Conservation (phyloP, 1,140 invertebrate species). For the Armadillidium nasatum region DNA sequence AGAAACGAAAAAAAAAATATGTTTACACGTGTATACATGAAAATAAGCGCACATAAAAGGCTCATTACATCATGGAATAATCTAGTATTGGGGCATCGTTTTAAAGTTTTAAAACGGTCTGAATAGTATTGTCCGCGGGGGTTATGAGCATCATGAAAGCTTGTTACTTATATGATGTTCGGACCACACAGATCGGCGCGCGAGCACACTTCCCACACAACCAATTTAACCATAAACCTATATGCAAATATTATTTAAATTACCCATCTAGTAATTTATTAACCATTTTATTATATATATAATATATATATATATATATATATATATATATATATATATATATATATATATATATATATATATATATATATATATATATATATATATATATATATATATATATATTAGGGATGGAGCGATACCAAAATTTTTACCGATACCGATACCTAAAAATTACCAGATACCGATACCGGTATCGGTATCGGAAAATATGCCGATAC, state of each 20-base stretch:
- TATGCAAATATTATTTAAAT: not conserved
- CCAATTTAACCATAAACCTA: not conserved
- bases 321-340: not conserved
- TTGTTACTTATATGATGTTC: not conserved
- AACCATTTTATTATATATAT: not conserved
- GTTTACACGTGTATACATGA: no score
- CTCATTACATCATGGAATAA: no score
- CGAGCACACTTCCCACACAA: not conserved
- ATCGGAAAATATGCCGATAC: no score
- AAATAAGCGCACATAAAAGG: no score
- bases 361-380: no score
- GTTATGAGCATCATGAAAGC: not conserved
- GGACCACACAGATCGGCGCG: constrained; percentile 2
- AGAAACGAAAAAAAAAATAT: constrained; percentile 9
- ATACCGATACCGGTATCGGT: no score
- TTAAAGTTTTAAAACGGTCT: not conserved
- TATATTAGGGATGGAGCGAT: no score
- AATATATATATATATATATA: not conserved
- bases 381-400: no score
- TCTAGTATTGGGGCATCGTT: not conserved
- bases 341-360: no score
- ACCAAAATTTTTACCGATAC: no score
- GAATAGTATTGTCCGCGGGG: constrained; percentile 11
- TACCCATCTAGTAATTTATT: not conserved
- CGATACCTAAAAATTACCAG: no score